Percentiles rank a stretch among this genome's conserved stretches.
phyloP scores from a whole-genome alignment of 2,888 invertebrate genomes.

The Antitype chi region DNA sequence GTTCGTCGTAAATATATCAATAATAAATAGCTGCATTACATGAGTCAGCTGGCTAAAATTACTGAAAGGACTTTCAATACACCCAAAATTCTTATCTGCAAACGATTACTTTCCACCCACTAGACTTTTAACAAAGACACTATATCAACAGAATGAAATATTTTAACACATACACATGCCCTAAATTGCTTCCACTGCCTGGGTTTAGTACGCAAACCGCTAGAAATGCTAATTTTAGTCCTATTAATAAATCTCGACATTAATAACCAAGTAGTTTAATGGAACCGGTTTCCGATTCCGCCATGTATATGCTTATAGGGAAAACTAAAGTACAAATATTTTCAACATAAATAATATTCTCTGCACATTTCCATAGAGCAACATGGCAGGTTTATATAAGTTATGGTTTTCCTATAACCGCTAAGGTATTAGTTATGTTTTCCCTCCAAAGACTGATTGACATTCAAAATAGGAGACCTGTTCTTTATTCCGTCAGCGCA shows the following conservation, averaged over 20 bases:
- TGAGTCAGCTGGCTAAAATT: neutral
- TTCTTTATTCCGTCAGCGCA: conserved; percentile 36
- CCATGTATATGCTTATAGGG: conserved; percentile 25
- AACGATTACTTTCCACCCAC: neutral
- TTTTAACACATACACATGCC: conserved; percentile 31
- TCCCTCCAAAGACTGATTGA: conserved; percentile 22
- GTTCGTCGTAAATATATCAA: neutral
- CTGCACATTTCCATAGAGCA: conserved; percentile 34
- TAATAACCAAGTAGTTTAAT: conserved; percentile 32
- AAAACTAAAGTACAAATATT: conserved; percentile 38
- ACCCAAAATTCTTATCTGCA: neutral
- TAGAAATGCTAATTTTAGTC: conserved; percentile 35
- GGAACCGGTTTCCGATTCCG: conserved; percentile 38
- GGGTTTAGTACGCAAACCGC: conserved; percentile 21
- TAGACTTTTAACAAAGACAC: conserved; percentile 9
- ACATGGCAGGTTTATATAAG: conserved; percentile 36
- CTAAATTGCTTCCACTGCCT: conserved; percentile 17
- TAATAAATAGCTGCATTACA: neutral
- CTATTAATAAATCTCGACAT: conserved; percentile 45
- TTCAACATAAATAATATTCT: conserved; percentile 38
- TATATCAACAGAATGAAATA: conserved; percentile 11
- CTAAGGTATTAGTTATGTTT: conserved; percentile 26
- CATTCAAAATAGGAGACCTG: conserved; percentile 21
- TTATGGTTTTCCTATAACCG: conserved; percentile 41
- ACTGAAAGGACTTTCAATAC: neutral